Conservation (phyloP, 2,888 invertebrate species). For the Stictocephala bisonia region DNA sequence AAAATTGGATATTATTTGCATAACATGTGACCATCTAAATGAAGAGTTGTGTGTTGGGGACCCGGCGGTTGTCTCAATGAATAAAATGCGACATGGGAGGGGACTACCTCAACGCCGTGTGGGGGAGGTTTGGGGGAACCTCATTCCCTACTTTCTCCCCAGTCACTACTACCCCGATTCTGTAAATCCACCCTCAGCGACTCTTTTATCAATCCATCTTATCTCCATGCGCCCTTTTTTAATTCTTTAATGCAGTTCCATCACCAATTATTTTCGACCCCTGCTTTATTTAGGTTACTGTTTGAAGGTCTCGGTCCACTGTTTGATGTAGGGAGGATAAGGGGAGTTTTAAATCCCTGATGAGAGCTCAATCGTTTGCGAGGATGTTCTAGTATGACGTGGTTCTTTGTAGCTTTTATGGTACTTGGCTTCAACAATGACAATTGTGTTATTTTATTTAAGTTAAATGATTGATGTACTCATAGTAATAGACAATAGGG, state of each 20-base stretch:
- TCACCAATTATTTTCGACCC: conserved; percentile 39
- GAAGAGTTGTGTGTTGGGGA: not conserved
- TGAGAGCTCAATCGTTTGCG: too few species aligned
- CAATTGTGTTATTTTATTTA: too few species aligned
- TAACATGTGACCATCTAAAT: not conserved
- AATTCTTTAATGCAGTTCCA: conserved; percentile 40
- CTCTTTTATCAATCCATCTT: conserved; percentile 39
- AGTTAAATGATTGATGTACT: too few species aligned
- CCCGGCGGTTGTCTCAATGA: conserved; percentile 3
- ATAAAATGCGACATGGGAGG: conserved; percentile 27
- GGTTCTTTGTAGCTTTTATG: too few species aligned
- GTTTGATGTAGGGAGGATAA: conserved; percentile 17
- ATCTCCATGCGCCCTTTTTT: conserved; percentile 34
- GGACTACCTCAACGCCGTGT: conserved; percentile 29
- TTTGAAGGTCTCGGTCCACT: conserved; percentile 7
- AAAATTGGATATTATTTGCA: conserved; percentile 28
- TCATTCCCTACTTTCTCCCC: conserved; percentile 36
- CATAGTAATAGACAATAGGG: too few species aligned
- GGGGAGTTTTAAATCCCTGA: too few species aligned
- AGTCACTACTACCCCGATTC: not conserved
- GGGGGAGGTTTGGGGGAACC: not conserved
- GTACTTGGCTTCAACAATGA: too few species aligned
- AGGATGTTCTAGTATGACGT: too few species aligned
- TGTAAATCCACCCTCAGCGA: conserved; percentile 10
- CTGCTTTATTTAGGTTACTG: conserved; percentile 30